These are phyloP conservation scores for Drosophila putrida DNA, from an alignment of 2,888 invertebrate species.

Conservation along the genomic window DNA sequence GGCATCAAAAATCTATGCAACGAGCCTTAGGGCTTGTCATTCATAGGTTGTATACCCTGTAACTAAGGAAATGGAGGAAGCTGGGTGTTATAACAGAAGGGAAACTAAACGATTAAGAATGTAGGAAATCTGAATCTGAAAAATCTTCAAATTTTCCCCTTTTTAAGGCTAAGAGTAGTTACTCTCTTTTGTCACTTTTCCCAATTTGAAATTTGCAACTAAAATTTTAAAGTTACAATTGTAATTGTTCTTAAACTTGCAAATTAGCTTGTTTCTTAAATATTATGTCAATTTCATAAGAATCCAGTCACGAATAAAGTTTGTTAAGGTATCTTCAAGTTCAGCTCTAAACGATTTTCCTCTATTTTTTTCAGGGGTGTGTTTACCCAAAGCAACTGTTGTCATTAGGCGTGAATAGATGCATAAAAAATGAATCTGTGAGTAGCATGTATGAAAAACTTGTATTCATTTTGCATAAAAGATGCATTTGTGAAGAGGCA, in stretches of 20 bases:
- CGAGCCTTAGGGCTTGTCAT: neutral
- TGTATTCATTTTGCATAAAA: conserved; percentile 61
- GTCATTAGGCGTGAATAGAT: conserved; percentile 60
- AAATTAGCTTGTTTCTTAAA: neutral
- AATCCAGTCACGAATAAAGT: neutral
- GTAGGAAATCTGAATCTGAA: no score
- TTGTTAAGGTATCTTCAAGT: neutral
- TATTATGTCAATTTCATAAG: neutral
- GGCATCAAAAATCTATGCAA: conserved; percentile 7
- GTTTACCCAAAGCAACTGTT: conserved; percentile 25
- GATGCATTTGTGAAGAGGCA: conserved; percentile 51
- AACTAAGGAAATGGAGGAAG: neutral
- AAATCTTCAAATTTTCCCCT: no score
- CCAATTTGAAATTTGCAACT: neutral
- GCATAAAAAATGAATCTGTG: neutral
- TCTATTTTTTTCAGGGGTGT: conserved; percentile 53
- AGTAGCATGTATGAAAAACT: conserved; percentile 1
- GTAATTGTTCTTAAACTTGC: no score
- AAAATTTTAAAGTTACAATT: neutral
- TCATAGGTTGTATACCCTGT: conserved; percentile 7
- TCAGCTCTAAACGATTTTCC: conserved; percentile 5
- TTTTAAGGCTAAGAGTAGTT: no score
- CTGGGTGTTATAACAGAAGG: neutral
- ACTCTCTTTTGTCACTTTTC: neutral
- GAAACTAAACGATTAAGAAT: neutral